These are phyloP conservation scores for Oreonectes daqikongensis DNA, from an alignment of 2,797 vertebrate species.

Conservation along the genomic window DNA sequence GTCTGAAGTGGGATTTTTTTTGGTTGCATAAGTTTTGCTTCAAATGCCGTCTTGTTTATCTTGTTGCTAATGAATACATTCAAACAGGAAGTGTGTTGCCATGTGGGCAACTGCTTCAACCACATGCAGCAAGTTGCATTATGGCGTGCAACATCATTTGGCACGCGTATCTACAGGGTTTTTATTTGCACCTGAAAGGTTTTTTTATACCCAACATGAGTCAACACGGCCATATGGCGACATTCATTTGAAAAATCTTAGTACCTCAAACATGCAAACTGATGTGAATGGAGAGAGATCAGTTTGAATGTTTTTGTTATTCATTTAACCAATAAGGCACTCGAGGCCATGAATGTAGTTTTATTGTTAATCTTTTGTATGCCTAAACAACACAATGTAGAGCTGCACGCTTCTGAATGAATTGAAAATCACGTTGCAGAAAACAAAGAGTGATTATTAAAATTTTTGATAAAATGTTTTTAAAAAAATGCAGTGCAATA, in stretches of 20 bases:
- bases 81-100: conserved; percentile 48
- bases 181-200: neutral
- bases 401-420: too few species aligned
- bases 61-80: conserved; percentile 36
- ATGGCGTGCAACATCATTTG: neutral
- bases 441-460: too few species aligned
- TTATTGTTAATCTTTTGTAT: too few species aligned
- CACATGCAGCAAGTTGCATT: conserved; percentile 29
- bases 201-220: neutral
- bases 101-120: conserved; percentile 19
- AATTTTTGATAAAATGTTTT: too few species aligned
- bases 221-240: neutral
- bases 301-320: neutral
- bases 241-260: neutral
- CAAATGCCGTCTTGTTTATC: conserved; percentile 25
- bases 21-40: neutral
- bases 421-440: too few species aligned
- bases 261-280: neutral
- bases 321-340: neutral
- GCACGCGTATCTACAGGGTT: neutral
- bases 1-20: neutral
- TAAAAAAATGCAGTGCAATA: neutral
- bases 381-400: too few species aligned
- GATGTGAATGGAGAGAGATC: neutral
- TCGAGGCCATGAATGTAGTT: too few species aligned